These are phyloP conservation scores for Pseudotriccus pelzelni DNA, from an alignment of 2,797 vertebrate genomes.

Conservation along the genomic window DNA sequence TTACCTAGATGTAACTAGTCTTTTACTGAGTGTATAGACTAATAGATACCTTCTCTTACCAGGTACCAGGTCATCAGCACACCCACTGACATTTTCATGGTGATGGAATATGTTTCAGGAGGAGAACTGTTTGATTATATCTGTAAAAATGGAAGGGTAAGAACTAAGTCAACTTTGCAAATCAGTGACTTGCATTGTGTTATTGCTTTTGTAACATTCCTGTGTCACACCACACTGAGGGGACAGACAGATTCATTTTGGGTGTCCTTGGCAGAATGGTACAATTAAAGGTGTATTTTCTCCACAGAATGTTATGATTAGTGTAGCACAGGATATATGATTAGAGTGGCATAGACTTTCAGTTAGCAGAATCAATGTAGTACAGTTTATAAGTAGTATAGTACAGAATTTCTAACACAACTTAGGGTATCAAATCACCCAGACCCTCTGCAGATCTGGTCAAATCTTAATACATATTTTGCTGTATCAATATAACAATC, in stretches of 20 bases:
- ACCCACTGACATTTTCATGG: slow-evolving; percentile 99
- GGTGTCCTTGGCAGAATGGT: not conserved
- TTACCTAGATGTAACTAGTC: not conserved
- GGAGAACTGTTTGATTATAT: slow-evolving; percentile 99
- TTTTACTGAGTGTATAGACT: not conserved
- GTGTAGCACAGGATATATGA: not conserved
- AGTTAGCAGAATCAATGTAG: not conserved
- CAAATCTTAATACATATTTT: not conserved
- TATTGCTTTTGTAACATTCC: not conserved
- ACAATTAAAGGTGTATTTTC: not conserved
- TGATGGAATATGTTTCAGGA: slow-evolving; percentile 99
- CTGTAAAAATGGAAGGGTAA: slow-evolving; percentile 99
- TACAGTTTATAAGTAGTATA: not conserved
- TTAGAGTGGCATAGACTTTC: not conserved
- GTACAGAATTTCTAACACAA: not conserved
- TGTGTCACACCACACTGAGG: not conserved
- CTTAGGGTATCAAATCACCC: not conserved
- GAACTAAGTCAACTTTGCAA: not conserved
- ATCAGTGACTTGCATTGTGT: not conserved
- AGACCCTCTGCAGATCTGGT: not conserved
- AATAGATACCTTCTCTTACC: slow-evolving; percentile 46
- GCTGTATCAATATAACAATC: not conserved
- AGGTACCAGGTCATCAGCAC: slow-evolving; percentile 99
- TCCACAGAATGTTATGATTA: not conserved
- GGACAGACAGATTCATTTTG: not conserved